Base-by-base conservation (phyloP, 2,888 invertebrate genomes). In the Horisme vitalbata region DNA sequence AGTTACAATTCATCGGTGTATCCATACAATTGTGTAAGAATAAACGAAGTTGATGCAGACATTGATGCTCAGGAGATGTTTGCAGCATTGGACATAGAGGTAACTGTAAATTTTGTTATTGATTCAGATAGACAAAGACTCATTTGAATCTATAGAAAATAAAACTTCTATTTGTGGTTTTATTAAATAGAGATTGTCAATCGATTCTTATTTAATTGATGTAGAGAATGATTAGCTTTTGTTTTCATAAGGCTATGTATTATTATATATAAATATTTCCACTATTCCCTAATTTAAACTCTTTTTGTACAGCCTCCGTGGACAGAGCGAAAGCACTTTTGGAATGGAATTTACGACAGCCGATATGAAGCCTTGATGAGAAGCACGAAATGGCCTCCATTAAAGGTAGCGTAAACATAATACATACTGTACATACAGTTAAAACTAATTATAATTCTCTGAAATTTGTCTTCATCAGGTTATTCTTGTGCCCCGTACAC, bases 311-410 rank as follows among this genome's bases (percentile, higher is more conserved):
- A 87, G 87, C 80, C 86, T 2, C 32, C 62, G 0, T 87, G 87
- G 87, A 57, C 71, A 18, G 9, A 9, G 3, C 76, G 72, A 35
- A 77, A 63, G 48, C 68, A 71, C 21, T 88, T 63, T 59, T 87
- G 88, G 88, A 79, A 79, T 55, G 55, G 59, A 15, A 68, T 85
- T 39, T 88, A 79, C 51, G 79, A 87, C 21, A 80, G 75, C 38
- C 80, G 88, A 1, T 88, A 87, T 47, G 84, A 83, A 59, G 68
- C 75, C 3, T 56, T 88, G 5, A 83, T 88, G 85, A 74, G 83
- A 56, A 83, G 75, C 57, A 34, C 71, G 0, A 79, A 75, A 55
- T 88, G 87, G 87, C 87, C 87, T 1, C 62, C 84, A 4, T 59
- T 88, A 4, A 80, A 83, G 67, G 87, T 85, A 69, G n/a, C 0